Evolutionary conservation across 2,888 invertebrate genomes (phyloP).

Genomic region (Caenorhabditis doughertyi): DNA sequence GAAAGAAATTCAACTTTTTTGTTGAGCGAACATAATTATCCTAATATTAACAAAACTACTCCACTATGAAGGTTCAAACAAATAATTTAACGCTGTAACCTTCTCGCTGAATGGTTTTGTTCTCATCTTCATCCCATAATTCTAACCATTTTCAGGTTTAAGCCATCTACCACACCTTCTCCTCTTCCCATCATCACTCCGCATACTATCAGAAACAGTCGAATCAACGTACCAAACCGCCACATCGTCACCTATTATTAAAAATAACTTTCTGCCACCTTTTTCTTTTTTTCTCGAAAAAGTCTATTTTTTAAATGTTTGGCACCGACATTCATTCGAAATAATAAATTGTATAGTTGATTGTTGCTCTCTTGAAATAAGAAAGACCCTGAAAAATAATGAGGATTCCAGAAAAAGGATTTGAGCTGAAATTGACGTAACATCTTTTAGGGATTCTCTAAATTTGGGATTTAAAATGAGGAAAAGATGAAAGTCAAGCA

Average conservation of each 20-base stretch:
- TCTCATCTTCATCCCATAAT: not conserved
- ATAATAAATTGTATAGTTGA: conserved; percentile 34
- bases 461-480: not conserved
- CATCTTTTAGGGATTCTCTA: conserved; percentile 21
- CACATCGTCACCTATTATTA: conserved; percentile 66
- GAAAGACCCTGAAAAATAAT: no score
- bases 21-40: no score
- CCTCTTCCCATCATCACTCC: conserved; percentile 13
- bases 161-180: conserved; percentile 18
- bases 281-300: conserved; percentile 9
- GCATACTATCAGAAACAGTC: conserved; percentile 58
- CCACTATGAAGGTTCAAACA: no score
- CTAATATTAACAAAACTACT: no score
- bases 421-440: conserved; percentile 27
- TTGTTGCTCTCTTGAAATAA: no score
- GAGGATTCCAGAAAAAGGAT: not conserved
- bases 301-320: conserved; percentile 8
- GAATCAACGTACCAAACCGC: conserved; percentile 54
- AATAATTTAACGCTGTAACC: no score
- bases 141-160: conserved; percentile 61
- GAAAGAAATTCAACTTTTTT: not conserved
- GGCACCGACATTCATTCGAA: conserved; percentile 36
- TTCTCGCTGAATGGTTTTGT: conserved; percentile 47
- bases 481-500: not conserved
- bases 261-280: conserved; percentile 23